phyloP scores from a whole-genome alignment of 2,113 vertebrate species.

The Neolamprologus sp. region DNA sequence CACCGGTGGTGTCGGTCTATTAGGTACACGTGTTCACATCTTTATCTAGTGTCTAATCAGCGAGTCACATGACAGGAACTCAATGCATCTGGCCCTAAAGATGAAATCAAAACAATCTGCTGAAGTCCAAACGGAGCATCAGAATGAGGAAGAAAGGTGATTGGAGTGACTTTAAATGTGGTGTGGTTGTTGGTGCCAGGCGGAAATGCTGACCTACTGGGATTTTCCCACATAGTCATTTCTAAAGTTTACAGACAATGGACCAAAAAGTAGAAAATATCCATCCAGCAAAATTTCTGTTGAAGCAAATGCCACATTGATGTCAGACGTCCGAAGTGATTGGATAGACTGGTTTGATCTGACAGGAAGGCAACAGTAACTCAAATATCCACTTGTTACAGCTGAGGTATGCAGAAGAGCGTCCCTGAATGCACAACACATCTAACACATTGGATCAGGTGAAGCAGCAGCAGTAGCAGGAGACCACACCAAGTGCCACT shows the following conservation, averaged over 20 bases:
- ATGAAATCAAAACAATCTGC: not conserved
- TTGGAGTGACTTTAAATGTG: not conserved
- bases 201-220: not conserved
- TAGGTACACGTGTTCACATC: not conserved
- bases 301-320: not conserved
- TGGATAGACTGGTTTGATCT: not conserved
- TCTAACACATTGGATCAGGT: not conserved
- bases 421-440: not conserved
- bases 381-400: not conserved
- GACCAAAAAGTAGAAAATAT: not conserved
- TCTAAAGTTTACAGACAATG: not conserved
- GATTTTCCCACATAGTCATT: not conserved
- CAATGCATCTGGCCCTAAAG: not conserved
- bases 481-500: not conserved
- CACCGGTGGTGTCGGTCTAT: accelerated
- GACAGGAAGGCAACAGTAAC: not conserved
- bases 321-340: not conserved
- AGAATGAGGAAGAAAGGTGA: not conserved
- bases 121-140: not conserved
- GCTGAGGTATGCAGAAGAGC: not conserved
- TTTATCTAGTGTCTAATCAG: not conserved
- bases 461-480: not conserved
- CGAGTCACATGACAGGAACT: not conserved
- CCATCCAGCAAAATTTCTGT: not conserved
- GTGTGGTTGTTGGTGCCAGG: not conserved